Base-by-base conservation (phyloP, 1,140 invertebrate species). In the Planococcus citri region DNA sequence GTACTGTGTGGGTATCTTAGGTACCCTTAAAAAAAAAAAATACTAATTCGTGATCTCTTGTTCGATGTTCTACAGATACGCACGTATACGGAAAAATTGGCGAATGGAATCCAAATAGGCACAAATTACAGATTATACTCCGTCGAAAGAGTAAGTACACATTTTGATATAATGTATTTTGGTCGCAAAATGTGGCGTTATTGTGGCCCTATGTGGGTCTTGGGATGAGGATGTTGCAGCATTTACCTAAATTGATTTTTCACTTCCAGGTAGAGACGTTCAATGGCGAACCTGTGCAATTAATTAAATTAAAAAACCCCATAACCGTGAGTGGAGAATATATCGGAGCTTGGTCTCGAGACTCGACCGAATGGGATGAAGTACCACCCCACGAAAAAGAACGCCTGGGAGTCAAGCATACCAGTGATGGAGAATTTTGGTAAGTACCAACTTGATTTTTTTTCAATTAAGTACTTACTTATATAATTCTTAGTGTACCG, bases 381-480 rank as follows among this genome's bases (percentile, higher is more conserved):
- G 82, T 92, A 6, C 83, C 87, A 1, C 79, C 83, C 3, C 81
- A 84, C 33, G 90, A 93, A 77, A 83, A 86, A 58, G 87, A 91
- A 72, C 80, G 89, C 58, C 78, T 94, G 0, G 83, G 84, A 58
- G 78, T 85, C 4, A 80, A 83, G 61, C 85, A 87, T 73, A 82
- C 86, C 75, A 80, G 82, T 9, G 86, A 89, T 73, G 90, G 90
- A 29, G 89, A 92, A 79, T 94, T 94, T 78, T 94, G 91, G 88
- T 85, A 73, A 77, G 75, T 72, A 51, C 69, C 27, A 6, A 12
- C n/a, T n/a, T n/a, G n/a, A n/a, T 33, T 33, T 3, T 57, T 24
- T 57, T 37, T 69, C 21, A 25, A 3, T 12, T 3, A 33, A 12
- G 29, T 33, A 6, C 29, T 6, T 33, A 12, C 4, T 33, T 3